phyloP scores from a whole-genome alignment of 2,888 invertebrate genomes.

The Rapana venosa region DNA sequence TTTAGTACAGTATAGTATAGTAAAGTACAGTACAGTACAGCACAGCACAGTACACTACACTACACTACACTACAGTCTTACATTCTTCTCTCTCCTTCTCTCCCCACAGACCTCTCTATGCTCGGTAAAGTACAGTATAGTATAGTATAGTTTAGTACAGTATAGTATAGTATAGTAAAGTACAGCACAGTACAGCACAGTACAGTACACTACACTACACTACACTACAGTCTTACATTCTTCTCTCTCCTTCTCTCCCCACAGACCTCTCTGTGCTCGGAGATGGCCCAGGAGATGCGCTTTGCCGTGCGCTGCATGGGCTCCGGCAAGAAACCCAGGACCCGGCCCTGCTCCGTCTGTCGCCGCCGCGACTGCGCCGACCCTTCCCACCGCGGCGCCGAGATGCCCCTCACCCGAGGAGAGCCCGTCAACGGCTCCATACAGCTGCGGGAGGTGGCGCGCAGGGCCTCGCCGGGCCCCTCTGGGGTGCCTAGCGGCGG shows the following conservation, averaged over 20 bases:
- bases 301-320: slow-evolving; percentile 93
- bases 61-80: too few species aligned
- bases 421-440: slow-evolving; percentile 69
- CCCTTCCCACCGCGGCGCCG: slow-evolving; percentile 38
- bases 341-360: slow-evolving; percentile 64
- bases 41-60: too few species aligned
- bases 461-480: slow-evolving; percentile 31
- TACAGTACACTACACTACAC: too few species aligned
- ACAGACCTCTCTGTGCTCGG: slow-evolving; percentile 92
- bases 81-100: too few species aligned
- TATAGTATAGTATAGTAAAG: too few species aligned
- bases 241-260: slow-evolving; percentile 44
- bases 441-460: slow-evolving; percentile 61
- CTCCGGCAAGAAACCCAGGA: slow-evolving; percentile 86
- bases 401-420: slow-evolving; percentile 41
- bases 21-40: too few species aligned
- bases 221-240: not conserved
- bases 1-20: too few species aligned
- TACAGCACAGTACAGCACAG: too few species aligned
- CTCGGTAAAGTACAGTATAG: too few species aligned
- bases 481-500: slow-evolving; percentile 34
- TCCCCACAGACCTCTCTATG: slow-evolving; percentile 91
- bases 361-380: slow-evolving; percentile 52
- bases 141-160: too few species aligned
- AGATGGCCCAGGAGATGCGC: slow-evolving; percentile 94